Conservation (phyloP, 2,888 invertebrate species). For the Petrolisthes manimaculis region DNA sequence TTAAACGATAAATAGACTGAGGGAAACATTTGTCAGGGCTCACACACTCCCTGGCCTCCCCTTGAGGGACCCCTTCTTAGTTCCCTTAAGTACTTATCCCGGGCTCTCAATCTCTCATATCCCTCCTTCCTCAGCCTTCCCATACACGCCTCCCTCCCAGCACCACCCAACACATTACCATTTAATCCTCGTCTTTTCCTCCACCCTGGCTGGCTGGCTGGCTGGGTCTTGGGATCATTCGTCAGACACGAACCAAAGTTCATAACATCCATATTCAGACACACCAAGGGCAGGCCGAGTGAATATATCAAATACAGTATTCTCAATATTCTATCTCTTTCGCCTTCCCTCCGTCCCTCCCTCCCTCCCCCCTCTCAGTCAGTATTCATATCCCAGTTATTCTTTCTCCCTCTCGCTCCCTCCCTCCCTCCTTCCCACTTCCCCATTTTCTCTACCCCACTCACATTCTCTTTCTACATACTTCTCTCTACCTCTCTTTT, state of each 20-base stretch:
- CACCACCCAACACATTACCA: constrained; percentile 34
- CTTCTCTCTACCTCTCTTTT: no score
- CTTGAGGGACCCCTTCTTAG: not conserved
- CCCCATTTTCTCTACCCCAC: no score
- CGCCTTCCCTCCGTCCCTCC: no score
- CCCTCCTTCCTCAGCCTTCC: constrained; percentile 18
- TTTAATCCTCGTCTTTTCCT: constrained; percentile 38
- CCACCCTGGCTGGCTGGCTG: not conserved
- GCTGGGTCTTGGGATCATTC: constrained; percentile 22
- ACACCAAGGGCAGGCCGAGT: constrained; percentile 16
- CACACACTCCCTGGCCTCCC: constrained; percentile 37
- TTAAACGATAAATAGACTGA: constrained; percentile 65
- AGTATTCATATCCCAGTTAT: no score
- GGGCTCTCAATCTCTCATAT: not conserved
- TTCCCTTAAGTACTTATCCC: not conserved
- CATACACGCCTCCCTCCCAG: constrained; percentile 4
- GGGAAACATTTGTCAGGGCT: constrained; percentile 55
- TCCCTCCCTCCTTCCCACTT: no score
- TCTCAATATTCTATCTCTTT: constrained; percentile 29
- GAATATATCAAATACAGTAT: constrained; percentile 20
- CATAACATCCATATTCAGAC: constrained; percentile 47
- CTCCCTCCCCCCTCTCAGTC: no score
- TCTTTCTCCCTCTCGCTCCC: no score
- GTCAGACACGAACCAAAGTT: constrained; percentile 14
- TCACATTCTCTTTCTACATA: no score